Evolutionary conservation across 23 tunicate genomes (phyloP), one percentile per base, ranked within the genome.

Genomic region (Pegea sp.): DNA sequence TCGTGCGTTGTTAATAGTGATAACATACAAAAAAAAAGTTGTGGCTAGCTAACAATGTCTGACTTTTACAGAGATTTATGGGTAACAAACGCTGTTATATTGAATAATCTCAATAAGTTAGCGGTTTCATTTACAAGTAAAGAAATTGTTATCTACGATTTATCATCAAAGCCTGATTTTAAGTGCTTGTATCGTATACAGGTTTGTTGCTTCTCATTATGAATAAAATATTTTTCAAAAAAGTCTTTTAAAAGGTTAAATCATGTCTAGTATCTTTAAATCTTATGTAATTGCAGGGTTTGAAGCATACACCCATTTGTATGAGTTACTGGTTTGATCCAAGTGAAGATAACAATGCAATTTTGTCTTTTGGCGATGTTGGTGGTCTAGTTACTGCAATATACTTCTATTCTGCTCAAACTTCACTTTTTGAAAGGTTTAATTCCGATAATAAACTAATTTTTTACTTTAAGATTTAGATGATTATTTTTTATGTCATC

Each of bases 61-160:
- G 33, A 19, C 34, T 33, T 44, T 64, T 56, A 18, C 62, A 74
- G 95, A 38, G 95, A 84, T 68, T 21, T 84, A 19, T 84, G 95
- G 95, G 84, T 84, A n/a, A 73, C 95, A 18, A 76, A 73, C 44
- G 73, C 63, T 63, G 84, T 74, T 28, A 58, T 84, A 26, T 62
- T 84, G 8, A 72, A 84, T 27, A 67, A 74, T 34, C 63, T 84
- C 43, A 84, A 84, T 52, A 84, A 84, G 54, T 68, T 84, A 30
- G 95, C 95, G 22, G 84, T 84, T n/a, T 57, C 95, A 0, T 84
- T 84, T 54, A 84, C 95, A 49, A 84, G 84, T 60, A 84, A 84
- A 63, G 95, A 84, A 63, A 84, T 84, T 58, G 76, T 69, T 26
- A 69, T 84, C 46, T 84, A 84, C 58, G 95, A 84, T 31, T 52